Conservation (phyloP, 2,888 invertebrate genomes). For the Penaeus monodon region DNA sequence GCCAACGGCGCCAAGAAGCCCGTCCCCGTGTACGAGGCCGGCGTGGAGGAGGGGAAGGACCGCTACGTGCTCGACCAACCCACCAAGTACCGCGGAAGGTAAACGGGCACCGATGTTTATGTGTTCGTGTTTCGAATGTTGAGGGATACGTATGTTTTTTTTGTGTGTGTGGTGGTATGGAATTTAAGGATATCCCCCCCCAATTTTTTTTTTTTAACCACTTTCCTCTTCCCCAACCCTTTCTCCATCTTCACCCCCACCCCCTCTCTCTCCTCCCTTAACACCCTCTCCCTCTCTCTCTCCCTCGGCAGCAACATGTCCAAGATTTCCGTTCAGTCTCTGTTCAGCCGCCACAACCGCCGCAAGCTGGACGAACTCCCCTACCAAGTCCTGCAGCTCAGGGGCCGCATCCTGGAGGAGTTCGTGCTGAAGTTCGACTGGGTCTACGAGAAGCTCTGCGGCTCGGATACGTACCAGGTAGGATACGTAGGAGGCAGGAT, state of each 20-base stretch:
- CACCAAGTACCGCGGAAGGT: constrained; percentile 57
- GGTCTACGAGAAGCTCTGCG: constrained; percentile 84
- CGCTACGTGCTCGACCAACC: constrained; percentile 60
- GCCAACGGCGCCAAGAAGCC: constrained; percentile 67
- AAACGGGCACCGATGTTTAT: background rate
- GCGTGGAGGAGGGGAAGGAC: constrained; percentile 73
- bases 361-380: constrained; percentile 87
- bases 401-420: constrained; percentile 77
- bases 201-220: background rate
- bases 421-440: constrained; percentile 83
- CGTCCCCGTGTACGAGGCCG: constrained; percentile 67
- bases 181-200: no score
- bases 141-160: background rate
- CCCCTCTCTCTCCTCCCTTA: background rate
- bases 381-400: constrained; percentile 79
- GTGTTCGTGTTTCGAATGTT: background rate
- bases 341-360: constrained; percentile 78
- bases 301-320: constrained; percentile 52
- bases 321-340: constrained; percentile 53
- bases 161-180: no score
- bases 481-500: constrained; percentile 16
- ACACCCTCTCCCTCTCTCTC: background rate
- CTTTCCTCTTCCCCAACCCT: background rate
- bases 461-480: constrained; percentile 80
- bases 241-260: no score